Evolutionary conservation across 1,140 invertebrate species (phyloP).

Genomic region (Drosophila nebulosa): DNA sequence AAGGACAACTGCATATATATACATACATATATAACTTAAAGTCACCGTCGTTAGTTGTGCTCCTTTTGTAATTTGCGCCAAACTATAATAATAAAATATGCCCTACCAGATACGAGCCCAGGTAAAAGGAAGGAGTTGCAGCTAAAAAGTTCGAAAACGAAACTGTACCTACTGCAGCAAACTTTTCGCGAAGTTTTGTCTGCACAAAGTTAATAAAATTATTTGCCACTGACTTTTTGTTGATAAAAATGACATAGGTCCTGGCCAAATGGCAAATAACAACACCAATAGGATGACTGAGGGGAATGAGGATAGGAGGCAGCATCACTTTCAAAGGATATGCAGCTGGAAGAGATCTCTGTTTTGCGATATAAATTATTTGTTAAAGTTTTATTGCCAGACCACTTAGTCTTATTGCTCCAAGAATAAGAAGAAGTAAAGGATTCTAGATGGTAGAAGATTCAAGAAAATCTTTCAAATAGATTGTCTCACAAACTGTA

Average conservation of each 20-base stretch:
- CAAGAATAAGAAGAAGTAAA: background rate
- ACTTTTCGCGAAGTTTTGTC: constrained; percentile 67
- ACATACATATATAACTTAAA: constrained; percentile 62
- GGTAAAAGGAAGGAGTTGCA: constrained; percentile 10
- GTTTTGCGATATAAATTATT: background rate
- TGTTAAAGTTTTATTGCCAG: constrained; percentile 1
- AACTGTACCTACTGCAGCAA: constrained; percentile 57
- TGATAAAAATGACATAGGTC: constrained; percentile 74
- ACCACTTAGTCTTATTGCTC: background rate
- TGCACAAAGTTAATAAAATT: constrained; percentile 75
- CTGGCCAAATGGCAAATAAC: constrained; percentile 57
- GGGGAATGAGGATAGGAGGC: background rate
- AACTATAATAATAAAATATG: constrained; percentile 79
- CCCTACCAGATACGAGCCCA: constrained; percentile 52
- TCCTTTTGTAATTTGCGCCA: constrained; percentile 71
- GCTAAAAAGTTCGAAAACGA: constrained; percentile 45
- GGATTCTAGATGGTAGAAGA: background rate
- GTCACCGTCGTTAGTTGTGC: constrained; percentile 62
- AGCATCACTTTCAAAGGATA: background rate
- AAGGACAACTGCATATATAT: background rate
- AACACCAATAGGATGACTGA: constrained; percentile 35
- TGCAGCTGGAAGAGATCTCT: background rate
- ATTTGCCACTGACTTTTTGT: constrained; percentile 69
- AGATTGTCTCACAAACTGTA: too few species aligned
- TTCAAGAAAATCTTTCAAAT: background rate